Percentiles rank a stretch among this genome's conserved stretches.
Conservation (phyloP, 2,797 vertebrate genomes). For the Eulemur coronatus region DNA sequence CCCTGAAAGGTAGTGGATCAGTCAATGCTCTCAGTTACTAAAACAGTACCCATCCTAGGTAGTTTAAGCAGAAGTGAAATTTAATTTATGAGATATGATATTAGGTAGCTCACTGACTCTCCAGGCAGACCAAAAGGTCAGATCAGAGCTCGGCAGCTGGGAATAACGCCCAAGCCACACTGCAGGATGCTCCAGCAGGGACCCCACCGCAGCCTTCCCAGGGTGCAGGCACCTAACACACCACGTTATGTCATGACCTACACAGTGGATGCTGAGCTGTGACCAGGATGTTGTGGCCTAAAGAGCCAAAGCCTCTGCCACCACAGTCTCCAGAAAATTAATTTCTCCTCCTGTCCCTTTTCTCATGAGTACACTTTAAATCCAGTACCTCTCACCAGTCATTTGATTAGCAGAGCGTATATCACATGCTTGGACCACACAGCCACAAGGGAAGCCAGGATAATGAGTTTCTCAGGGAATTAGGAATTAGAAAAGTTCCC, state of each 20-base stretch:
- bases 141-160: neutral
- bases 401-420: neutral
- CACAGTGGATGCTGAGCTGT: too few species aligned
- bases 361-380: neutral
- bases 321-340: neutral
- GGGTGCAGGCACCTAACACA: neutral
- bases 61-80: neutral
- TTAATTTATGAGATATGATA: neutral
- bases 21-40: neutral
- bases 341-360: neutral
- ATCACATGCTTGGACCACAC: neutral
- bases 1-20: neutral
- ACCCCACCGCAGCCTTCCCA: neutral
- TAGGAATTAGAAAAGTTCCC: neutral
- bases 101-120: neutral
- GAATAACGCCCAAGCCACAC: neutral
- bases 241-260: accelerated
- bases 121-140: neutral
- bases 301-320: neutral
- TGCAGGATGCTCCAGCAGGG: too few species aligned
- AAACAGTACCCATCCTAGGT: neutral
- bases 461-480: neutral
- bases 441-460: neutral
- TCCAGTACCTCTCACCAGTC: neutral
- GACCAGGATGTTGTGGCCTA: neutral